Conservation (phyloP, 2,888 invertebrate genomes). For the Apamea anceps region DNA sequence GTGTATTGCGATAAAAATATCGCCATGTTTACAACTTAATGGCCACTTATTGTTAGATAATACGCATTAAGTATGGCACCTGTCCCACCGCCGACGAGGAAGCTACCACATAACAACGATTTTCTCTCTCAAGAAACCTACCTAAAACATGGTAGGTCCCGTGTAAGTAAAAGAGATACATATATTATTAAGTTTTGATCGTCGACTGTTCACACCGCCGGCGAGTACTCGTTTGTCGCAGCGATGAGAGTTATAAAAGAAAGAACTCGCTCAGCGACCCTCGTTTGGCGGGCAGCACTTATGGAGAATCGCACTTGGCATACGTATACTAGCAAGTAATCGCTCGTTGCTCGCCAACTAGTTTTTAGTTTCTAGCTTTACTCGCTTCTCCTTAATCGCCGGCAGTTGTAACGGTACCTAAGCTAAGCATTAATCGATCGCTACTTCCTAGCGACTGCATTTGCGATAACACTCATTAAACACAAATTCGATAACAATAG, state of each 20-base stretch:
- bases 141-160: not conserved
- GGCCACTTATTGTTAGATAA: conserved; percentile 12
- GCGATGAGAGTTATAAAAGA: not conserved
- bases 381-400: not conserved
- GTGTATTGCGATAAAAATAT: conserved; percentile 17
- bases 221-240: not conserved
- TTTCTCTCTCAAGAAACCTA: not conserved
- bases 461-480: conserved; percentile 21
- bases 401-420: not conserved
- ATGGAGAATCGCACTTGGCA: not conserved
- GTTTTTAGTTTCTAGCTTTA: not conserved
- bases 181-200: not conserved
- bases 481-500: conserved; percentile 12
- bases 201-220: no score
- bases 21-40: conserved; percentile 19
- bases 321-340: not conserved
- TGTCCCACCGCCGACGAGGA: not conserved
- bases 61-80: not conserved
- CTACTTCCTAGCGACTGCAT: not conserved
- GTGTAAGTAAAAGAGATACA: not conserved
- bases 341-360: not conserved
- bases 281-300: no score
- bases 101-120: not conserved
- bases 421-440: conserved; percentile 11
- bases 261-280: no score